Evolutionary conservation across 1,140 invertebrate genomes (phyloP), one percentile per base, ranked within the genome.

Genomic region (Drosophila prosaltans): DNA sequence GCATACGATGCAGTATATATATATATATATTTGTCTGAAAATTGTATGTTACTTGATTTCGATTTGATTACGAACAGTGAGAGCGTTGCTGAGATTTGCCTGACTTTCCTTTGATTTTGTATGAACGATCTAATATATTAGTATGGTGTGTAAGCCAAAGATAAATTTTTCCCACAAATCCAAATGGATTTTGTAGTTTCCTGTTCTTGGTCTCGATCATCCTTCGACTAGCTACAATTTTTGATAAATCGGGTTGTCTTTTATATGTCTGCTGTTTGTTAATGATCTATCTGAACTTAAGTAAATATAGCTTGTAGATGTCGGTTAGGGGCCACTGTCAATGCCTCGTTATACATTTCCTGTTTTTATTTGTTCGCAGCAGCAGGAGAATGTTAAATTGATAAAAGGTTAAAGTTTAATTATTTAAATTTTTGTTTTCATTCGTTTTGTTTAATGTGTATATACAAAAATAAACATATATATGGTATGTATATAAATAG

Each of bases 271-370:
- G 58, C 57, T 43, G 48, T 57, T 41, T 76, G 55, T 58, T 65
- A 41, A 54, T 77, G 74, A 78, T 71, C 74, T 77, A 65, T 66
- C 55, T 71, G 36, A 30, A 62, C 41, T 61, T 75, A 24, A 65
- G 65, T 68, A 72, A 75, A 55, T 62, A 55, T 60, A 41, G 40
- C 60, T 62, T 69, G 63, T 69, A 55, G 41, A 28, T 58, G 63
- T 51, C 62, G 71, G 28, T 88, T 86, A 90, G 28, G 84, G 80
- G 69, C 90, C 90, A 81, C 83, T 72, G 62, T 81, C 81, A 58
- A 89, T 81, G 75, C 55, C 90, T 89, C 84, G 90, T 91, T 91
- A 91, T 91, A 91, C 84, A 78, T 91, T 91, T 75, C 90, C 90
- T 91, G 74, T 11, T 8, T 76, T 66, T n/a, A 1, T 55, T 65